phyloP scores from a whole-genome alignment of 2,888 invertebrate species.

The Lacanobia wlatinum region DNA sequence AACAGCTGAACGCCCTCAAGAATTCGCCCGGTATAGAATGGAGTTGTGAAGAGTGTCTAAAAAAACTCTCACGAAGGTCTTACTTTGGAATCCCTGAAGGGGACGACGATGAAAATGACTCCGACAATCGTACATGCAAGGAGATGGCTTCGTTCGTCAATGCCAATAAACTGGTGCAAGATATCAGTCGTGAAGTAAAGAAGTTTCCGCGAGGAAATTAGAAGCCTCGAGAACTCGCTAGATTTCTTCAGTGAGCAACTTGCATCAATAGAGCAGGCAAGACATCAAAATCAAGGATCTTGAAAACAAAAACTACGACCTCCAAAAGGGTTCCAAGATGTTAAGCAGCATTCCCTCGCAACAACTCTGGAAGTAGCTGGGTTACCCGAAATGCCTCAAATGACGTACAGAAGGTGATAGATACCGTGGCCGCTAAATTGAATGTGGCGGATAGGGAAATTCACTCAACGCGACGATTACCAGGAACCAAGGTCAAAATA shows the following conservation, averaged over 20 bases:
- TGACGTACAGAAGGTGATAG: neutral
- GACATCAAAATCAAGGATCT: neutral
- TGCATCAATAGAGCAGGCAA: neutral
- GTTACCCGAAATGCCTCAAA: neutral
- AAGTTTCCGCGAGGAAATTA: conserved; percentile 1
- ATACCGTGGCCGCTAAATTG: neutral
- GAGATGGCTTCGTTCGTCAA: neutral
- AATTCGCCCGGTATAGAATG: neutral
- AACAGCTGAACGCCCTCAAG: neutral
- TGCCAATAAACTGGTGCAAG: conserved; percentile 4
- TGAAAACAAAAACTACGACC: conserved; percentile 1
- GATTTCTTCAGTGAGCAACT: neutral
- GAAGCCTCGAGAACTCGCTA: neutral
- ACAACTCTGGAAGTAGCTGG: neutral
- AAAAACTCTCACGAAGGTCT: conserved; percentile 2
- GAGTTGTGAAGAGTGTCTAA: neutral
- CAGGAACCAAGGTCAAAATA: neutral
- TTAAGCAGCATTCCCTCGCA: neutral
- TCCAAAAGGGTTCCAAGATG: neutral
- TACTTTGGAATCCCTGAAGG: neutral
- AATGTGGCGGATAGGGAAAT: neutral
- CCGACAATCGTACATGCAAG: neutral
- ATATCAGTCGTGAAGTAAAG: conserved; percentile 1
- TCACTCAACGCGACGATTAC: neutral
- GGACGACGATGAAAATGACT: neutral